Evolutionary conservation across 2,113 vertebrate genomes (phyloP), one percentile per base, ranked within the genome.

Genomic region (Psilopogon haemacephalus): DNA sequence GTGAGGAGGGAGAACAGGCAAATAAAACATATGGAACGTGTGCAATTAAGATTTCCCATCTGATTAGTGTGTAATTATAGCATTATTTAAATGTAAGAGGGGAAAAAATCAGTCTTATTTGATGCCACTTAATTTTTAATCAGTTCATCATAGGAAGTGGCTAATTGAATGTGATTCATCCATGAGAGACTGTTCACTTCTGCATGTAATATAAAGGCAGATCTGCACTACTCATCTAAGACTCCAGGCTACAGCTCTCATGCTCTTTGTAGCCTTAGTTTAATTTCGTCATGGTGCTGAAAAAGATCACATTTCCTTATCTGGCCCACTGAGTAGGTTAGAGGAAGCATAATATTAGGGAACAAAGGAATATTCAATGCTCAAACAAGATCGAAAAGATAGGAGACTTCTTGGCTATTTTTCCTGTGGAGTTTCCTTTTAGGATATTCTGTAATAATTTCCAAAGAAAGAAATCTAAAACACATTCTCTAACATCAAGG

Each of bases 291-390:
- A 82, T 46, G 88, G 95, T 96, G 95, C 94, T 94, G 96, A 96
- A 97, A 97, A 95, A 97, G 95, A 97, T 90, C 95, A 84, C 76
- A 63, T 94, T 97, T 97, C 95, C 97, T 98, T 98, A 98, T 98
- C 97, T 97, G 90, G 96, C 83, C 73, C 42, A 89, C 65, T 92
- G 77, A 92, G 92, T 97, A 97, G 93, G 95, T 90, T 93, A 97
- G 86, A 98, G 98, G 97, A 98, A 98, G 97, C 97, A 88, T 89
- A 96, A 97, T 96, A 98, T 95, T 97, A 97, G 91, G 97, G 86
- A 90, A 90, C 86, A 91, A 98, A 98, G 97, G 97, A 97, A 98
- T 95, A 94, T 93, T 96, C 93, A 75, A 86, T 97, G 94, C 95
- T 98, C 97, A 98, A 98, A 97, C 93, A 90, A 97, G 97, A 98